Percentiles rank a stretch among this genome's conserved stretches.
phyloP scores from a whole-genome alignment of 2,113 vertebrate species.

The Cololabis saira region DNA sequence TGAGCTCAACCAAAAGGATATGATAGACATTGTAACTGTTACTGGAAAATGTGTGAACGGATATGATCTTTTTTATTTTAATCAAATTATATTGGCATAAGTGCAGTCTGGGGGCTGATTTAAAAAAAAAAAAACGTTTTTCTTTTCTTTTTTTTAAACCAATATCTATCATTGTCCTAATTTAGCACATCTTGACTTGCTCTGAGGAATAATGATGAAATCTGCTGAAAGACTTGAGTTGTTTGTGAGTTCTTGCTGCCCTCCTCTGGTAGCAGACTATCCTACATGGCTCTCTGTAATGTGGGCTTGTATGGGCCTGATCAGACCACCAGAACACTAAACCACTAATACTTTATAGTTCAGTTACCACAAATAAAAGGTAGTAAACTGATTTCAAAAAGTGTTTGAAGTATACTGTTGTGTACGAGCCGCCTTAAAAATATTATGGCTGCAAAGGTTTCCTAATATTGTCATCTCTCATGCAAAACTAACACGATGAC shows the following conservation, averaged over 20 bases:
- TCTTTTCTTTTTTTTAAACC: too few species aligned
- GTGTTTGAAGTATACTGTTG: too few species aligned
- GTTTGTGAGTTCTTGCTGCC: slow-evolving; percentile 67
- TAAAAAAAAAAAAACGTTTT: too few species aligned
- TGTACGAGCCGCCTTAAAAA: too few species aligned
- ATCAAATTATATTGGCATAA: too few species aligned
- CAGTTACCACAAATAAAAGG: too few species aligned
- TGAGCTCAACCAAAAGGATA: background rate
- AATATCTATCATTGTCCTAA: slow-evolving; percentile 15
- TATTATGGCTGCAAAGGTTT: background rate
- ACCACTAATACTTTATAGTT: too few species aligned
- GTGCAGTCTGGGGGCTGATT: too few species aligned
- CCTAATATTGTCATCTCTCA: background rate
- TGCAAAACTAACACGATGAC: background rate
- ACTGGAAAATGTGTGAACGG: too few species aligned
- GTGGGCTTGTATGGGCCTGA: background rate
- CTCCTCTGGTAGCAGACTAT: slow-evolving; percentile 50
- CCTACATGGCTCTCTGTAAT: background rate
- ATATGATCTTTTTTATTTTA: too few species aligned
- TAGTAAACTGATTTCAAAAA: background rate
- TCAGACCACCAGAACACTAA: background rate
- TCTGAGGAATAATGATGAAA: background rate
- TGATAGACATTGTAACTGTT: too few species aligned
- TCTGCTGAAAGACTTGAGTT: background rate
- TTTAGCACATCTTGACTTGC: background rate